phyloP scores from a whole-genome alignment of 2,888 invertebrate genomes.

The Hedychridium roseum region DNA sequence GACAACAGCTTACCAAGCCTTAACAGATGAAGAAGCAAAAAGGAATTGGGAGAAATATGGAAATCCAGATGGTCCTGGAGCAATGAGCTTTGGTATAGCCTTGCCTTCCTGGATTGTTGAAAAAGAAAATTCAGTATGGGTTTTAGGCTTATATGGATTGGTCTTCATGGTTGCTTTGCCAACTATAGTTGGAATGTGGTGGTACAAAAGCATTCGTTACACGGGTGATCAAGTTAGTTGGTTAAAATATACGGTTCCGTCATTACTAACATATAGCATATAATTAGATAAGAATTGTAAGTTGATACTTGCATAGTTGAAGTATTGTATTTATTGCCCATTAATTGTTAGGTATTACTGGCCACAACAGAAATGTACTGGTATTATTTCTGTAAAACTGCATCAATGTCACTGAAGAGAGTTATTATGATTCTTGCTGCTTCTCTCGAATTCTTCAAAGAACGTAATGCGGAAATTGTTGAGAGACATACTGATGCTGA shows the following conservation, averaged over 20 bases:
- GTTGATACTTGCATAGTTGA: constrained; percentile 6
- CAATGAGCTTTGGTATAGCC: constrained; percentile 99
- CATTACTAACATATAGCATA: too few relatives aligned
- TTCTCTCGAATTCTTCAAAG: constrained; percentile 94
- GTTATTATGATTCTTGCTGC: constrained; percentile 97
- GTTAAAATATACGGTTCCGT: too few relatives aligned
- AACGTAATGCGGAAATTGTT: constrained; percentile 92
- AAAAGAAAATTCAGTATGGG: constrained; percentile 99
- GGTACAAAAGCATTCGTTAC: constrained; percentile 97
- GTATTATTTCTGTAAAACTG: constrained; percentile 95
- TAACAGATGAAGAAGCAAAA: constrained; percentile 96
- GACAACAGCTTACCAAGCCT: constrained; percentile 72
- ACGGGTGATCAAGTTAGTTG: constrained; percentile 95
- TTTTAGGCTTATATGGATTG: constrained; percentile 91
- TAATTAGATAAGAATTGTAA: too few relatives aligned
- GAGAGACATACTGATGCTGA: constrained; percentile 93
- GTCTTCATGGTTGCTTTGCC: constrained; percentile 98
- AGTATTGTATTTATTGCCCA: neutral
- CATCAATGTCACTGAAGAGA: constrained; percentile 93
- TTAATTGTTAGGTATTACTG: constrained; percentile 74
- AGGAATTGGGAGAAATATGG: constrained; percentile 99
- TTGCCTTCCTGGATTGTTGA: constrained; percentile 99
- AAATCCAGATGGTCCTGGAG: constrained; percentile 99
- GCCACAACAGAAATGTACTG: constrained; percentile 98
- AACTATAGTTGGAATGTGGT: constrained; percentile 94